Base-by-base conservation (phyloP, 2,797 vertebrate species). In the Gymnoscopelus braueri region DNA sequence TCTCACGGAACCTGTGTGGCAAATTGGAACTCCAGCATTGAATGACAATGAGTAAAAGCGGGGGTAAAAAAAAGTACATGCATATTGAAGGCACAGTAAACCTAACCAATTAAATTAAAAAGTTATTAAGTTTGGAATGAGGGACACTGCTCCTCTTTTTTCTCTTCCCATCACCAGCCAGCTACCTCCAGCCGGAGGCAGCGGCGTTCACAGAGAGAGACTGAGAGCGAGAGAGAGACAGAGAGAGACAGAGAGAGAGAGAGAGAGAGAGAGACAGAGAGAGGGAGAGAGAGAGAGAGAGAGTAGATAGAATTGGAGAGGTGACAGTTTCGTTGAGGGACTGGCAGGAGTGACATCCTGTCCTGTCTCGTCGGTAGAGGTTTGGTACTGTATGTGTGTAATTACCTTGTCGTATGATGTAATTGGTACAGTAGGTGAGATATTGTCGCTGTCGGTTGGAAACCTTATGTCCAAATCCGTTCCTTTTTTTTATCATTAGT, bases 81-180 rank as follows among this genome's bases (percentile, higher is more conserved):
- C 81, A 92, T 89, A 91, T 91, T 89, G 78, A 90, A 88, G 86
- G 82, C 90, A 92, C 77, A 81, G 86, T 89, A 79, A 93, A 92
- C 84, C 91, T 90, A 88, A 91, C 91, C 90, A 93, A 94, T 93
- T 90, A 91, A 92, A 93, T 93, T 87, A 91, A 92, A 93, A 92
- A 89, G 87, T 93, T 92, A 93, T 93, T 94, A 91, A 88, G 87
- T 90, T 84, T 84, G 83, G 86, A 92, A 90, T 88, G 82, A 88
- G 87, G 85, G 82, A 86, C 84, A 78, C 79, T 60, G 74, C 82
- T 85, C 78, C 19, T 19, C 1, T 19, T 19, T 19, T 19, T 19
- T 81, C 84, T n/a, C 78, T 85, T 82, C 71, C 80, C 62, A 60
- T 73, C 71, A 59, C 65, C 57, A 83, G 19, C 19, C 19, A 19